Conservation (phyloP, 2,113 vertebrate species). For the Galeopterus variegatus region DNA sequence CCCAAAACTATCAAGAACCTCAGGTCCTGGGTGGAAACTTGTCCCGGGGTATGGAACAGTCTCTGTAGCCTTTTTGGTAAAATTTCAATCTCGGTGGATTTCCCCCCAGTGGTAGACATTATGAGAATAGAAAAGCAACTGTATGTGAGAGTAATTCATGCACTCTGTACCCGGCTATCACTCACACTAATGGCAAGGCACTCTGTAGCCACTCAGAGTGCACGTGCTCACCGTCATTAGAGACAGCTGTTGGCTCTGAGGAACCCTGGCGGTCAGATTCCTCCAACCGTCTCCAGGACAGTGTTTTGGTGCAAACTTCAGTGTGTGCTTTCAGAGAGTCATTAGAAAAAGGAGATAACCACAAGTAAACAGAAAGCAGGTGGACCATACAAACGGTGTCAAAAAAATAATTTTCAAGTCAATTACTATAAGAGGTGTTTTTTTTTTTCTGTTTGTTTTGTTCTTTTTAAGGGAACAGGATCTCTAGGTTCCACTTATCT, state of each 20-base stretch:
- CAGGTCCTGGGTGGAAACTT: not conserved
- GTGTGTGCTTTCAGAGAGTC: constrained; percentile 65
- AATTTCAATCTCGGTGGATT: not conserved
- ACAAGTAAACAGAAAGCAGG: constrained; percentile 71
- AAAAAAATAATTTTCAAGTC: constrained; percentile 60
- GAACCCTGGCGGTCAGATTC: not conserved
- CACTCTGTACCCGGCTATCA: not conserved
- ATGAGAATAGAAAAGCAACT: constrained; percentile 32
- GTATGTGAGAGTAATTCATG: not conserved
- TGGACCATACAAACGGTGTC: constrained; percentile 13
- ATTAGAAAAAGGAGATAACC: constrained; percentile 72
- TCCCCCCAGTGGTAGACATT: not conserved
- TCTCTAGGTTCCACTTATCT: constrained; percentile 69
- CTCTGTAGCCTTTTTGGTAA: not conserved
- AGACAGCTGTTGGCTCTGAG: constrained; percentile 41
- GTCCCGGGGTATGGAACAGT: not conserved
- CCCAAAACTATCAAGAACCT: not conserved
- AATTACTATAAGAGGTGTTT: not conserved
- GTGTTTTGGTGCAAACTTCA: not conserved
- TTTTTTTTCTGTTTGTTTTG: not conserved
- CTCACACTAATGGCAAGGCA: not conserved
- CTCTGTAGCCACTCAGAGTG: not conserved
- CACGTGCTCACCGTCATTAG: not conserved
- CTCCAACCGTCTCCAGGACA: not conserved
- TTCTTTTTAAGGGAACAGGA: constrained; percentile 47